Base-by-base conservation (phyloP, 1,140 invertebrate species). In the Drosophila tristis region DNA sequence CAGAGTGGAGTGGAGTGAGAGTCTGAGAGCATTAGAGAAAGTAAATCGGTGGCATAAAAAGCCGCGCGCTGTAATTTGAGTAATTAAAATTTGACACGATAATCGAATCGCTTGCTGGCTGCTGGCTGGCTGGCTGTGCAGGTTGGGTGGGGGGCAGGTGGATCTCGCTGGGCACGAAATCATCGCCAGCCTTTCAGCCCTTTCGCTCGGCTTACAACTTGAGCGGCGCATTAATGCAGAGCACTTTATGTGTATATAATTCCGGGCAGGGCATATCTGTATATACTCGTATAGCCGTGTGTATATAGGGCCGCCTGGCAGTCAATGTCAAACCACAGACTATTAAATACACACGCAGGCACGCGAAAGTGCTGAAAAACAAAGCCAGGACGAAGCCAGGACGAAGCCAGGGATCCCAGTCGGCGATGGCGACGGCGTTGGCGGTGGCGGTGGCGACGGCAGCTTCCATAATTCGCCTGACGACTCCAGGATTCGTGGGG, bases 11-110 rank as follows among this genome's bases (percentile, higher is more conserved):
- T 3, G n/a, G 29, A 65, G n/a, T 49, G 59, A 23, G 59, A 23
- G 31, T 65, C 60, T 29, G 59, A 42, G 60, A 29, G 43, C 66
- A 70, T 70, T 68, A 57, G 61, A 49, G 61, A 55, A 73, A 77
- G 66, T 80, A 84, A 84, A 77, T 80, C 72, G 72, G 50, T 48
- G 72, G 81, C 82, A 82, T 87, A 87, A 87, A 78, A 78, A 76
- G 78, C 74, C 74, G 58, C 75, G 66, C 76, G 66, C 76, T 82
- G 84, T 87, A 79, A 87, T 87, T 87, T 87, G 75, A 89, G 82
- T 87, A 87, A 87, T 87, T 87, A 87, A 87, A 87, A 87, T 82
- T 78, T 87, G 82, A 89, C 78, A 87, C 82, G 82, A 87, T 87
- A 87, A 89, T 87, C 82, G 82, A 87, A 87, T 62, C 49, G 54